phyloP scores from a whole-genome alignment of 2,113 vertebrate species.

The Helogale parvula region DNA sequence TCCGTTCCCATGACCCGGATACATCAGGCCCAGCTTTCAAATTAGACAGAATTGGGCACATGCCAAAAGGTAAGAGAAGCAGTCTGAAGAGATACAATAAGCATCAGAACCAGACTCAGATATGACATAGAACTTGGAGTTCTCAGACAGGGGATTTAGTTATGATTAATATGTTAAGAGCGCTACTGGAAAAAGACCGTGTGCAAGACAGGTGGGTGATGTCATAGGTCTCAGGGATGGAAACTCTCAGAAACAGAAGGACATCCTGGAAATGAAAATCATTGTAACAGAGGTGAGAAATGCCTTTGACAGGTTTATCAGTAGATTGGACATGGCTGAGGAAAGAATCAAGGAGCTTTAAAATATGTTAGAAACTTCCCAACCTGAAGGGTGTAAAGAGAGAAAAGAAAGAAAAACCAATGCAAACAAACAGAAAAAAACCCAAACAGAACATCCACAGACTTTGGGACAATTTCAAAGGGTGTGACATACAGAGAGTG shows the following conservation, averaged over 20 bases:
- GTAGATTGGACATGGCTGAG: background rate
- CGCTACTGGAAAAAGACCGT: background rate
- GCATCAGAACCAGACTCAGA: background rate
- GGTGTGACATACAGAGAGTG: background rate
- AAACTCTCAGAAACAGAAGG: background rate
- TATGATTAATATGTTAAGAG: background rate
- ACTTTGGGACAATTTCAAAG: background rate
- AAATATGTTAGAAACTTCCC: background rate
- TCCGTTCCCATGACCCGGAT: background rate
- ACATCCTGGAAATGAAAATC: constrained; percentile 21
- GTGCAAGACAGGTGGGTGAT: background rate
- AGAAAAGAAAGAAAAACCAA: background rate
- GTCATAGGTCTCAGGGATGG: background rate
- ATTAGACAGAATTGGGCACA: background rate
- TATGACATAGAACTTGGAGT: background rate
- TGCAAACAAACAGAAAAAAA: background rate
- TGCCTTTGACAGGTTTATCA: background rate
- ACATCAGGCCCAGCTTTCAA: background rate
- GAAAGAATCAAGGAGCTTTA: background rate
- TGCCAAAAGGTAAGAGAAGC: background rate
- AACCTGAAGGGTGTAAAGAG: background rate
- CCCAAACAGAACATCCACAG: background rate
- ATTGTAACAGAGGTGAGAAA: background rate
- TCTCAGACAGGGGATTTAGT: background rate
- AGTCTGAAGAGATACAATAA: background rate